phyloP scores from a whole-genome alignment of 2,888 invertebrate species.

The Hydropsyche betteni region DNA sequence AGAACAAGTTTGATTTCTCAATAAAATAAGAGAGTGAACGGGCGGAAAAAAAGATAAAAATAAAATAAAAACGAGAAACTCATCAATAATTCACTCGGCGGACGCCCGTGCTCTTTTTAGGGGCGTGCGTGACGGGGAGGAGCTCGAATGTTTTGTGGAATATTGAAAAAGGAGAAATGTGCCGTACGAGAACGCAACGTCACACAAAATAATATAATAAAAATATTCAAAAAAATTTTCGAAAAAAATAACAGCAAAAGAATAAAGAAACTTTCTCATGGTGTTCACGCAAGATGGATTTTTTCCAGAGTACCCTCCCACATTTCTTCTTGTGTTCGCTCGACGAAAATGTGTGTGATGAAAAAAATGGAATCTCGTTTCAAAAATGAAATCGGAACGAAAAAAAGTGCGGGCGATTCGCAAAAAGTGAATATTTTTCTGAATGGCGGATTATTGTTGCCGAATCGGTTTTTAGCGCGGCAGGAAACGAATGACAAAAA shows the following conservation, averaged over 20 bases:
- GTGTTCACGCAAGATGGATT: constrained; percentile 42
- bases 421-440: too few relatives aligned
- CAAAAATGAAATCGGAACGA: too few relatives aligned
- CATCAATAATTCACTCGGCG: constrained; percentile 33
- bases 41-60: constrained; percentile 5
- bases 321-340: constrained; percentile 26
- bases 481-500: too few relatives aligned
- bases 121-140: constrained; percentile 42
- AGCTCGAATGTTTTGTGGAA: constrained; percentile 39
- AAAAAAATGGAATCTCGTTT: too few relatives aligned
- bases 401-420: too few relatives aligned
- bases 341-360: too few relatives aligned
- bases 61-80: constrained; percentile 25
- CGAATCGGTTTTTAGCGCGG: too few relatives aligned
- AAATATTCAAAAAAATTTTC: too few relatives aligned
- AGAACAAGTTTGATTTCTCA: constrained; percentile 32
- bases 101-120: constrained; percentile 38
- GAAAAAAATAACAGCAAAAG: constrained; percentile 12
- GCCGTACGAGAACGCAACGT: constrained; percentile 12
- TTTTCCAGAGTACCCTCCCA: constrained; percentile 37
- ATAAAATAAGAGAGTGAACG: constrained; percentile 23
- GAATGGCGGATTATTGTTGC: too few relatives aligned
- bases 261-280: constrained; percentile 41
- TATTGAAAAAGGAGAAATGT: constrained; percentile 41
- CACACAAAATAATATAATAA: neutral